Evolutionary conservation across 2,113 vertebrate genomes (phyloP).

Genomic region (Aphelocoma coerulescens): DNA sequence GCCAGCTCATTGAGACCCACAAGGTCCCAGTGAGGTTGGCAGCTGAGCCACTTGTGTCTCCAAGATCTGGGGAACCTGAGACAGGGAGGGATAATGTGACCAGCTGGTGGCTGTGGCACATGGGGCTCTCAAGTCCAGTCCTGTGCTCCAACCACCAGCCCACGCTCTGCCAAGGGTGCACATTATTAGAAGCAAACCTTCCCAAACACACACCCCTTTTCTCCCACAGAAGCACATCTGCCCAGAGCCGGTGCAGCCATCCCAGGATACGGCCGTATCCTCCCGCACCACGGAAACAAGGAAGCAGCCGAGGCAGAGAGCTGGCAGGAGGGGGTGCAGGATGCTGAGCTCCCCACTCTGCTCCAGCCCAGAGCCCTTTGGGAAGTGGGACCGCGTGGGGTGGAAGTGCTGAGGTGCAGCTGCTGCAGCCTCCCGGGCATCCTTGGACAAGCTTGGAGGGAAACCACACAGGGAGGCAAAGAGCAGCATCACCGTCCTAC

Average conservation of each 20-base stretch:
- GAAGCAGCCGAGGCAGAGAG: not conserved
- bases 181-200: constrained; percentile 42
- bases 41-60: not conserved
- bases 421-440: constrained; percentile 51
- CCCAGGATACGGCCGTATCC: not conserved
- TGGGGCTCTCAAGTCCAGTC: not conserved
- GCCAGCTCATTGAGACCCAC: not conserved
- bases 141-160: not conserved
- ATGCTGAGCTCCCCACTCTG: not conserved
- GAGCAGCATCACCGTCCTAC: not conserved
- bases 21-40: not conserved
- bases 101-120: not conserved
- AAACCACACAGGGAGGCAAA: not conserved
- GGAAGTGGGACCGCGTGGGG: not conserved
- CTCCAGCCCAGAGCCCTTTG: not conserved
- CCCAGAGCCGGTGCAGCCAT: not conserved
- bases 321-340: not conserved
- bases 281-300: not conserved
- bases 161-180: constrained; percentile 7
- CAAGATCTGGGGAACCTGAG: constrained; percentile 26
- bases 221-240: not conserved
- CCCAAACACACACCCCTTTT: not conserved
- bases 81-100: constrained; percentile 17
- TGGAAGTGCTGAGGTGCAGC: constrained; percentile 47
- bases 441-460: constrained; percentile 24